Evolutionary conservation across 2,888 invertebrate species (phyloP).

Genomic region (Entomobrya proxima): DNA sequence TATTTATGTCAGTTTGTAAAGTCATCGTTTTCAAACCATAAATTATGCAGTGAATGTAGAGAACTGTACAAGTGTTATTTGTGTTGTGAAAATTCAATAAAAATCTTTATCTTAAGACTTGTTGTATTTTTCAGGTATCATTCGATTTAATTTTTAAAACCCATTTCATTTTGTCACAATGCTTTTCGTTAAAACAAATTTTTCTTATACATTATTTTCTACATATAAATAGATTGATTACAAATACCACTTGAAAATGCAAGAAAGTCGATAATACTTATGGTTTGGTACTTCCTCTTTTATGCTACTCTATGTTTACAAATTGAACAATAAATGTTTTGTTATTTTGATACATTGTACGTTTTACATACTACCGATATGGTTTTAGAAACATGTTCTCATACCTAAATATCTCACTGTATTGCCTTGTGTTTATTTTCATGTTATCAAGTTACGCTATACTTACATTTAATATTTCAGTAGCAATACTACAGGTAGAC

Average conservation of each 20-base stretch:
- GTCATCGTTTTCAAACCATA: conserved; percentile 6
- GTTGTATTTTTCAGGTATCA: conserved; percentile 26
- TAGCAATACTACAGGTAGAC: neutral
- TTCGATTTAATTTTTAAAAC: conserved; percentile 22
- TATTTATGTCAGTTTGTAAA: no score
- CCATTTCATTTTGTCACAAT: neutral
- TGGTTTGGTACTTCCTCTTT: conserved; percentile 3
- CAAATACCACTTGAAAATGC: conserved; percentile 38
- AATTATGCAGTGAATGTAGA: conserved; percentile 16
- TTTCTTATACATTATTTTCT: neutral
- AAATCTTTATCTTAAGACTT: neutral
- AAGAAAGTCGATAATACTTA: conserved; percentile 49
- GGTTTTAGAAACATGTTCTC: neutral
- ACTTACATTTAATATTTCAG: neutral
- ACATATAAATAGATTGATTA: conserved; percentile 9
- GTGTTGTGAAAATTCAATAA: neutral
- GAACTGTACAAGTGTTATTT: conserved; percentile 39
- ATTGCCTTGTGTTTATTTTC: conserved; percentile 34
- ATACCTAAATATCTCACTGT: conserved; percentile 38
- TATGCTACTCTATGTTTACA: neutral
- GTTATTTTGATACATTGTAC: conserved; percentile 25
- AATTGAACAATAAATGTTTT: conserved; percentile 26
- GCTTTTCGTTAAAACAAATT: conserved; percentile 1
- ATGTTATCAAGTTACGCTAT: neutral
- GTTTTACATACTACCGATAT: neutral